These are phyloP conservation scores for Chalcis sispes DNA, from an alignment of 2,888 invertebrate species.

Conservation along the genomic window DNA sequence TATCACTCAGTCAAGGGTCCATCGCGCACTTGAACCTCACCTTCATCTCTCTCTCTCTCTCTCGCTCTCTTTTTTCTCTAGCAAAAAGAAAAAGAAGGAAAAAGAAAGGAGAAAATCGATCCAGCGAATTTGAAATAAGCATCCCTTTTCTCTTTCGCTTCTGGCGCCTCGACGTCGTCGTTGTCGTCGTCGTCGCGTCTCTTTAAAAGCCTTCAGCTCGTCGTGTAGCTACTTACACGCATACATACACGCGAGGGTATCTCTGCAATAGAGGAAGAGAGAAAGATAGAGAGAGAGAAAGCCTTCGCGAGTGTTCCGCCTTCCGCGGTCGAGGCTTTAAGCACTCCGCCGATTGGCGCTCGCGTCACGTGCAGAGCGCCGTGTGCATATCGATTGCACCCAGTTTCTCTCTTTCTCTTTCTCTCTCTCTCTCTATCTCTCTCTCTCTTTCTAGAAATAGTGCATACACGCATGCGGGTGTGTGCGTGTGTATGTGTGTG, in stretches of 20 bases:
- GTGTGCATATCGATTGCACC: slow-evolving; percentile 38
- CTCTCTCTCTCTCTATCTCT: not conserved
- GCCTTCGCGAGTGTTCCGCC: slow-evolving; percentile 7
- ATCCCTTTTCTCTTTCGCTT: not conserved
- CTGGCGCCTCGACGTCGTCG: slow-evolving; percentile 18
- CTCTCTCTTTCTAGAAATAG: not conserved
- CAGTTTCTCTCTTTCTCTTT: not conserved
- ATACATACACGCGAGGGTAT: too few relatives aligned
- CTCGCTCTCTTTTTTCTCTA: too few relatives aligned
- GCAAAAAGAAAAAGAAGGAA: too few relatives aligned
- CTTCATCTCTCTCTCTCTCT: slow-evolving; percentile 9
- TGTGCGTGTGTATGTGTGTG: too few relatives aligned
- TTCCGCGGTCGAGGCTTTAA: not conserved
- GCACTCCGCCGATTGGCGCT: slow-evolving; percentile 9
- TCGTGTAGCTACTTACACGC: not conserved
- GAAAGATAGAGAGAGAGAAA: not conserved
- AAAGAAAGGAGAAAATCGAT: slow-evolving; percentile 35
- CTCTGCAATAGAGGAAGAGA: too few relatives aligned
- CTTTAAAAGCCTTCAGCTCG: slow-evolving; percentile 12
- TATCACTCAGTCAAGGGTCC: too few relatives aligned
- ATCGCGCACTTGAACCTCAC: slow-evolving; percentile 16
- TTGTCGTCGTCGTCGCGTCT: not conserved
- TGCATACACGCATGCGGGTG: too few relatives aligned
- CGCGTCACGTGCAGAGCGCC: slow-evolving; percentile 33
- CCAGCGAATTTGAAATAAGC: slow-evolving; percentile 19